Base-by-base conservation (phyloP, 2,888 invertebrate species). In the Slavum lentiscoides region DNA sequence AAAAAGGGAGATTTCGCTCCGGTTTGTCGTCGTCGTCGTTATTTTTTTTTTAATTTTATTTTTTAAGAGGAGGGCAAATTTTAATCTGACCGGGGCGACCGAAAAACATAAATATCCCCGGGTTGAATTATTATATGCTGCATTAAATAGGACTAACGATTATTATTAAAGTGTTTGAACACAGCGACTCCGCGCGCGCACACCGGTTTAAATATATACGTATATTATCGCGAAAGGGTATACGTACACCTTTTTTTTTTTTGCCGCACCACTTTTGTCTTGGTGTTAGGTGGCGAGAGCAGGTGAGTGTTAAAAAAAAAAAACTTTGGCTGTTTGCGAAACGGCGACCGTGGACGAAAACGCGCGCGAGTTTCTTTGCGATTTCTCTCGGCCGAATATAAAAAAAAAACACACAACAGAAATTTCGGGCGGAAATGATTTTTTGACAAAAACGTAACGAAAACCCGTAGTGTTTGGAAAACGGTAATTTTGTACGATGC, bases 71-170 rank as follows among this genome's bases (percentile, higher is more conserved):
- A 69, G 80, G 80, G 70, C 69, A 72, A 70, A 80, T 80, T 80
- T 80, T 80, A 80, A 80, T 80, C 80, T 80, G 80, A 72, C 80
- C 80, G 75, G 75, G 75, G 75, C 67, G 43, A 68, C 30, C 67
- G 80, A 80, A 80, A 77, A 80, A 80, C 80, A 80, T 80, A 80
- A 80, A 80, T 80, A 80, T 80, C 70, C 55, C 68, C 72, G 53
- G 64, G 80, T 80, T 80, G 80, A 80, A 72, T 80, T 80, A 80
- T 72, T 80, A 80, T 80, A 80, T 58, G 80, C 58, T 39, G 80
- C 69, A 72, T 80, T 80, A 80, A 80, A 21, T 80, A 62, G 70
- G 70, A 80, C 77, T 62, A 70, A 77, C 80, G 80, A 80, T 80
- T 80, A 80, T 77, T 69, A 74, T 75, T 75, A 75, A 75, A 75